These are phyloP conservation scores for Oostethus manadensis DNA, from an alignment of 2,113 vertebrate species.

Conservation along the genomic window DNA sequence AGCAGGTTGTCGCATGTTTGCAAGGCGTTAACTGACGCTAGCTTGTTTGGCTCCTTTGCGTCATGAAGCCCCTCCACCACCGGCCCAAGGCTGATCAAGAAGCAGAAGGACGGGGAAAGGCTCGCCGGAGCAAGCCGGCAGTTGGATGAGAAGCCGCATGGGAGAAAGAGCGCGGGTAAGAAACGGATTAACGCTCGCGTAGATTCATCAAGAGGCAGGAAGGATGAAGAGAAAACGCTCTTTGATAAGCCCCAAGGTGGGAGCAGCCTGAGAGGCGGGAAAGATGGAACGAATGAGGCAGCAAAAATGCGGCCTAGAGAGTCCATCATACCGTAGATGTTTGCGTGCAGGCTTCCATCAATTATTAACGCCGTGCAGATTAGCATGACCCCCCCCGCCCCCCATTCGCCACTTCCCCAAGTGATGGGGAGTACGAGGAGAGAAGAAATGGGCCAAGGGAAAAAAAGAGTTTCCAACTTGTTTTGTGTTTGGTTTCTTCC, in stretches of 20 bases:
- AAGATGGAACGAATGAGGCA: conserved; percentile 41
- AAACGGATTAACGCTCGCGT: conserved; percentile 38
- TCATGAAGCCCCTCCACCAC: conserved; percentile 35
- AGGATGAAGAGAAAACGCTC: conserved; percentile 42
- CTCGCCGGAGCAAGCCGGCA: conserved; percentile 34
- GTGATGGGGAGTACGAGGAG: conserved; percentile 38
- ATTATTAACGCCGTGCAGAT: conserved; percentile 77
- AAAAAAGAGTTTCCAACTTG: conserved; percentile 34
- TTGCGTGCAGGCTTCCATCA: conserved; percentile 63
- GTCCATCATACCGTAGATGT: conserved; percentile 51
- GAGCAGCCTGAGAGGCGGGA: conserved; percentile 47
- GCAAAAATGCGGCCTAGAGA: conserved; percentile 34
- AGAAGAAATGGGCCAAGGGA: conserved; percentile 7
- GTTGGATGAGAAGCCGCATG: conserved; percentile 41
- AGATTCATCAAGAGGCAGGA: conserved; percentile 41
- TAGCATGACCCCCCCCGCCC: conserved; percentile 41
- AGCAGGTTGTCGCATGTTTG: too few relatives aligned
- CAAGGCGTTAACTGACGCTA: too few relatives aligned
- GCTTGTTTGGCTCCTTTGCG: too few relatives aligned
- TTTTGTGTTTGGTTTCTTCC: conserved; percentile 42
- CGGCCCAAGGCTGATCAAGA: too few relatives aligned
- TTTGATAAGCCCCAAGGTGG: conserved; percentile 41
- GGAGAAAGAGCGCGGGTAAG: conserved; percentile 25
- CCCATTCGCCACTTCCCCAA: conserved; percentile 27
- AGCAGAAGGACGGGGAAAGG: conserved; percentile 46